These are phyloP conservation scores for Irena cyanogastra DNA, from an alignment of 2,113 vertebrate species.

Conservation along the genomic window DNA sequence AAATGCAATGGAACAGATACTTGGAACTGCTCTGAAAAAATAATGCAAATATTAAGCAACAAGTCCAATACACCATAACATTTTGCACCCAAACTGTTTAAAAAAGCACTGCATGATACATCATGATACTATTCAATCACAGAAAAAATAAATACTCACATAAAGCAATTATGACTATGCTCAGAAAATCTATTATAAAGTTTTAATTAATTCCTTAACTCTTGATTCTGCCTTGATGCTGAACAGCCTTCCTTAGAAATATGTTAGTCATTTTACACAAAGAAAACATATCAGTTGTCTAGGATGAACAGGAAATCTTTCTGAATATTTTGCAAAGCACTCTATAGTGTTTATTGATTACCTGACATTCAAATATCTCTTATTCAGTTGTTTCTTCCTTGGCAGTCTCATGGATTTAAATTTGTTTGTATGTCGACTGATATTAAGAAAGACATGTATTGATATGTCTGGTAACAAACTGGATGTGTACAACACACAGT, in stretches of 20 bases:
- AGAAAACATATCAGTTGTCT: not conserved
- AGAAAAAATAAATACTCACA: slow-evolving; percentile 12
- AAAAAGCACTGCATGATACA: not conserved
- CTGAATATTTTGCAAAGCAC: not conserved
- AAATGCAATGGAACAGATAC: not conserved
- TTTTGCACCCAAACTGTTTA: not conserved
- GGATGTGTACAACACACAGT: not conserved
- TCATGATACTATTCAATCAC: slow-evolving; percentile 5
- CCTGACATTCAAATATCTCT: not conserved
- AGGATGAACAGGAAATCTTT: not conserved
- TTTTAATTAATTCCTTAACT: not conserved
- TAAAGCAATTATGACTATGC: not conserved
- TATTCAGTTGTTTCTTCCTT: not conserved
- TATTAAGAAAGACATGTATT: not conserved
- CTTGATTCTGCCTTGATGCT: not conserved
- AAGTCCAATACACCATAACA: not conserved
- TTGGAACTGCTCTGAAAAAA: not conserved
- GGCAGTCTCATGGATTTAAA: not conserved
- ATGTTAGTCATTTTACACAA: not conserved
- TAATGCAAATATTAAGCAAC: not conserved
- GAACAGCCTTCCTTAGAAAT: not conserved
- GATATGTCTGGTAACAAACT: not conserved
- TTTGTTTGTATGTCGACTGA: not conserved
- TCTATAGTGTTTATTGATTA: not conserved
- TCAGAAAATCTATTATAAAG: not conserved